Conservation (phyloP, 2,888 invertebrate species). For the Chymomyza procnemis region DNA sequence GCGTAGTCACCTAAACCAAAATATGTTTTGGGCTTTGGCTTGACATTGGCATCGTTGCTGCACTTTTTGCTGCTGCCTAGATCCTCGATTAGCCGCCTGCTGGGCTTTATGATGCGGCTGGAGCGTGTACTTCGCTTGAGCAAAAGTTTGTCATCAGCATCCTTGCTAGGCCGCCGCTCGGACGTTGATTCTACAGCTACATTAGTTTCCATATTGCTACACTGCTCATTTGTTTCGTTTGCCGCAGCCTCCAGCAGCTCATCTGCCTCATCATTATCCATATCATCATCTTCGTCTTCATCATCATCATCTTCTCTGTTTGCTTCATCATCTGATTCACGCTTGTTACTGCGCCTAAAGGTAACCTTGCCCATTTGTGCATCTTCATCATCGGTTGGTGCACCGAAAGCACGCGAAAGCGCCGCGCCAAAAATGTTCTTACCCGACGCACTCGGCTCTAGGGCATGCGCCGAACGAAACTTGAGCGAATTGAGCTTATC, state of each 20-base stretch:
- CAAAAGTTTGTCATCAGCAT: constrained; percentile 79
- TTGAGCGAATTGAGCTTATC: constrained; percentile 78
- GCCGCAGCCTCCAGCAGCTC: constrained; percentile 1
- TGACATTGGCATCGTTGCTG: constrained; percentile 17
- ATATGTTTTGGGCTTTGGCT: constrained; percentile 61
- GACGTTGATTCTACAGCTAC: neutral
- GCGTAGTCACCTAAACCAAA: constrained; percentile 61
- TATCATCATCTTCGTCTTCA: constrained; percentile 48
- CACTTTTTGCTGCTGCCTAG: constrained; percentile 79
- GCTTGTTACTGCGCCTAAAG: constrained; percentile 55
- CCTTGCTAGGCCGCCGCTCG: constrained; percentile 28
- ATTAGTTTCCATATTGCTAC: constrained; percentile 35
- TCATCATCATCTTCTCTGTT: constrained; percentile 39
- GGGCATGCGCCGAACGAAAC: constrained; percentile 66
- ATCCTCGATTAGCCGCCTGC: constrained; percentile 88
- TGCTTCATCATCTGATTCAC: constrained; percentile 32
- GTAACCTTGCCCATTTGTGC: constrained; percentile 62
- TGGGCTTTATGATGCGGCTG: constrained; percentile 91
- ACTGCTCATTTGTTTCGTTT: constrained; percentile 28
- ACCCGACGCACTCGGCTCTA: constrained; percentile 15
- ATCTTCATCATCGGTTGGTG: constrained; percentile 63
- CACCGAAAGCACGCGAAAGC: constrained; percentile 71
- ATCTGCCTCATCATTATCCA: constrained; percentile 45
- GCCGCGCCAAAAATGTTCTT: constrained; percentile 53
- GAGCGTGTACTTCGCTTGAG: constrained; percentile 91